These are phyloP conservation scores for Eupleurogrammus muticus DNA, from an alignment of 2,797 vertebrate genomes.

Conservation along the genomic window DNA sequence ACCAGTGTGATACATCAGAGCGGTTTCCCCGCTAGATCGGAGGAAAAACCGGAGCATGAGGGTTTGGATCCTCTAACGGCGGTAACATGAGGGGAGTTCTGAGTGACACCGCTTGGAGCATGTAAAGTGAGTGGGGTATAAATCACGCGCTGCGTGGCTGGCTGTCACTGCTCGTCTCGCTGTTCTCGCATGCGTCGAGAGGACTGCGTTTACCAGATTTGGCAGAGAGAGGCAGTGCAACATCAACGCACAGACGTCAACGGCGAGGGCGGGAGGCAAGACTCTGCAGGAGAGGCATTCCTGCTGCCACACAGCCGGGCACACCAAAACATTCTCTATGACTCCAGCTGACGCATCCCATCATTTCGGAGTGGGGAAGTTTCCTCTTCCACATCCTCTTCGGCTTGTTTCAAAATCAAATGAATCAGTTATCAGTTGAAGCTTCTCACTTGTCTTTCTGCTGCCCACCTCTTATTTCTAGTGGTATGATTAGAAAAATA, in stretches of 20 bases:
- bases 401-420: conserved; percentile 17
- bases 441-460: conserved; percentile 29
- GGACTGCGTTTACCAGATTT: conserved; percentile 38
- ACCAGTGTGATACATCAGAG: conserved; percentile 37
- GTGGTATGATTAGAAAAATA: conserved; percentile 42
- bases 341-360: conserved; percentile 53
- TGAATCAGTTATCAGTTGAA: neutral
- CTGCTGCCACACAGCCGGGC: conserved; percentile 65
- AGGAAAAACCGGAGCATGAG: conserved; percentile 23
- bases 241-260: conserved; percentile 59
- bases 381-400: conserved; percentile 8
- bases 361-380: conserved; percentile 30
- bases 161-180: conserved; percentile 13
- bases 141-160: conserved; percentile 4
- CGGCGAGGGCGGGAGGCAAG: conserved; percentile 63
- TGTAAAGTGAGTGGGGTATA: conserved; percentile 53
- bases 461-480: conserved; percentile 57
- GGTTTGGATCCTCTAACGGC: conserved; percentile 2
- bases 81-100: conserved; percentile 25
- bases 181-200: conserved; percentile 28
- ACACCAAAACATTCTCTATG: conserved; percentile 51
- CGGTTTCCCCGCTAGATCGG: conserved; percentile 18
- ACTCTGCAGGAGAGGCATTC: conserved; percentile 76
- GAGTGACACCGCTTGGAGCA: conserved; percentile 9
- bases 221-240: conserved; percentile 43